Evolutionary conservation across 2,113 vertebrate genomes (phyloP).

Genomic region (Baryphthengus martii): DNA sequence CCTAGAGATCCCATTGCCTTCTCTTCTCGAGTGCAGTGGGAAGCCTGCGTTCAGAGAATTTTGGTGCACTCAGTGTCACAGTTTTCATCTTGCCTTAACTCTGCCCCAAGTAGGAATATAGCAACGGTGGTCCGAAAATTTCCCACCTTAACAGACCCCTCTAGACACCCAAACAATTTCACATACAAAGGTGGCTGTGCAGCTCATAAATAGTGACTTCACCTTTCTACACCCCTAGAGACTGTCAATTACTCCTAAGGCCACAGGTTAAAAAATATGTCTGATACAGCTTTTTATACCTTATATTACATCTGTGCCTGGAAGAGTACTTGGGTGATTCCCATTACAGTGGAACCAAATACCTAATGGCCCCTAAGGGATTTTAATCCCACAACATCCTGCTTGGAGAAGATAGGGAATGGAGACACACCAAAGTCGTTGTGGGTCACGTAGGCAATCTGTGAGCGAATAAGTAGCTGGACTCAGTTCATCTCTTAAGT

Average conservation of each 20-base stretch:
- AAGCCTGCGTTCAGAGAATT: neutral
- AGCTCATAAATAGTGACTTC: neutral
- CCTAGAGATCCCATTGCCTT: neutral
- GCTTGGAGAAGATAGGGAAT: neutral
- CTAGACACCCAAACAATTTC: neutral
- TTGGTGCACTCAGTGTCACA: neutral
- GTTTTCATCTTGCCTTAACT: neutral
- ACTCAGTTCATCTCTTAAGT: neutral
- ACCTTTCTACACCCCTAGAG: neutral
- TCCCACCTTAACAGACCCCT: neutral
- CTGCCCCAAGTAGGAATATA: neutral
- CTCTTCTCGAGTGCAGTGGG: neutral
- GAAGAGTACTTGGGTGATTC: neutral
- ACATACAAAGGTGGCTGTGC: neutral
- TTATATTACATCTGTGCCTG: neutral
- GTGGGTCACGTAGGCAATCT: neutral
- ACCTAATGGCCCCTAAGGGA: neutral
- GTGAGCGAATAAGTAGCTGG: accelerated
- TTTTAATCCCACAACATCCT: neutral
- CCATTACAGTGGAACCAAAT: neutral
- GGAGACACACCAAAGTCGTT: neutral
- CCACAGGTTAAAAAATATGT: neutral
- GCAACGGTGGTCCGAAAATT: neutral
- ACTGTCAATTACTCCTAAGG: neutral
- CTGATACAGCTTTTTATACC: neutral